Conservation (phyloP, 1,140 invertebrate species). For the Drosophila tsacasi region DNA sequence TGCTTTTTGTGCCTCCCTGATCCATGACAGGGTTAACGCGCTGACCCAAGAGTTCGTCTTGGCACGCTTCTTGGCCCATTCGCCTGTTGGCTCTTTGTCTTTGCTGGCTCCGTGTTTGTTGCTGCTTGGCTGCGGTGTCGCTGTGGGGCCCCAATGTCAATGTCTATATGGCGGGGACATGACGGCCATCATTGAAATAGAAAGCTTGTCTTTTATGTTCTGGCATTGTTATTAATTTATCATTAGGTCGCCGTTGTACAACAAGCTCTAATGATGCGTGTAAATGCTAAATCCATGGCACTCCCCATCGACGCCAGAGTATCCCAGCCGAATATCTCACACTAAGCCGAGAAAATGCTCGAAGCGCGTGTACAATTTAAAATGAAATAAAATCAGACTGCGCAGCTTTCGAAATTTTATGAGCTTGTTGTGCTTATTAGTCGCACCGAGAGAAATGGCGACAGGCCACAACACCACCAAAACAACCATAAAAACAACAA, state of each 20-base stretch:
- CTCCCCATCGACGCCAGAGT: not conserved
- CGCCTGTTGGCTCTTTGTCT: conserved; percentile 8
- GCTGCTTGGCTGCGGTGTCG: conserved; percentile 10
- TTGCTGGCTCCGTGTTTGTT: conserved; percentile 14
- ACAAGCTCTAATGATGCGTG: conserved; percentile 76
- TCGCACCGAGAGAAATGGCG: conserved; percentile 73
- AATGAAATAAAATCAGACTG: conserved; percentile 76
- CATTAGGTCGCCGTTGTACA: conserved; percentile 63
- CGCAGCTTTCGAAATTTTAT: conserved; percentile 81
- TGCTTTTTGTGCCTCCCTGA: not conserved
- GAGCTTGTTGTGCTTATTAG: conserved; percentile 82
- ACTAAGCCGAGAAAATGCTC: conserved; percentile 34
- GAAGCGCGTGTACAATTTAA: conserved; percentile 80
- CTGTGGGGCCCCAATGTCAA: conserved; percentile 58
- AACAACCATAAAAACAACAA: conserved; percentile 47
- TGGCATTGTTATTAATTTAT: conserved; percentile 74
- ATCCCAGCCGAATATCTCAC: conserved; percentile 2
- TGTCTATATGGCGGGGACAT: conserved; percentile 49
- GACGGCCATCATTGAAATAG: conserved; percentile 67
- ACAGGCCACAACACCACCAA: conserved; percentile 72
- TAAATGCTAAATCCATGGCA: conserved; percentile 69
- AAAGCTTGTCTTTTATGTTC: conserved; percentile 65
- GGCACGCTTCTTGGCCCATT: conserved; percentile 35
- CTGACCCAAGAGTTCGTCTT: conserved; percentile 46
- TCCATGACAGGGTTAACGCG: conserved; percentile 49